Conservation (phyloP, 1,140 invertebrate species). For the Pogonus chalceus region DNA sequence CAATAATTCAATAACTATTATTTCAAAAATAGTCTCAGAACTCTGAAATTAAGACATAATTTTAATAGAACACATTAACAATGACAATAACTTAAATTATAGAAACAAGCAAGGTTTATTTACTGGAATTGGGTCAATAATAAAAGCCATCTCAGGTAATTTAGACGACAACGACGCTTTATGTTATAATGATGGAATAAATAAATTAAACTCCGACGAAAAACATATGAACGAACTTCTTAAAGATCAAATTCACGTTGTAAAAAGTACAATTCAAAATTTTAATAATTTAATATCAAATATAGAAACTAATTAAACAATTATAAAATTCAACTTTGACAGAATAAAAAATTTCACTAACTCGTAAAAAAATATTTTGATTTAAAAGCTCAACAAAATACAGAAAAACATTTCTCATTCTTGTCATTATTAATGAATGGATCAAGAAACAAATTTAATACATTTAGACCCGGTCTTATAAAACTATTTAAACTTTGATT, state of each 20-base stretch:
- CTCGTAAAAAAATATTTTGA: background rate
- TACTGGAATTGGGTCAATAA: background rate
- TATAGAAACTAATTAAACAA: background rate
- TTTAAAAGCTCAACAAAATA: background rate
- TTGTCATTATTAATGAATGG: background rate
- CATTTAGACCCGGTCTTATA: background rate
- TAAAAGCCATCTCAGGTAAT: background rate
- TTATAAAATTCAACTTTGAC: background rate
- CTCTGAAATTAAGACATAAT: background rate
- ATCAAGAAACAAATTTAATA: background rate
- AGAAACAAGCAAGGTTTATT: background rate
- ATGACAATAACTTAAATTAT: background rate
- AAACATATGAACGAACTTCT: background rate
- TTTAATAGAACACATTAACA: background rate
- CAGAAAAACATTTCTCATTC: background rate
- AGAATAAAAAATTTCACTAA: background rate
- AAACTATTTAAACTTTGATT: background rate
- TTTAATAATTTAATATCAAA: no score
- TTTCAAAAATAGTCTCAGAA: background rate
- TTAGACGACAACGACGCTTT: background rate
- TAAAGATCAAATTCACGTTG: background rate
- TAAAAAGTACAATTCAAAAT: background rate
- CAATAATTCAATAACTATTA: background rate
- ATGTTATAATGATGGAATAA: background rate
- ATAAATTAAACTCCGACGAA: background rate